Evolutionary conservation across 23 tunicate species (phyloP).

Genomic region (Trididemnum miniatum): DNA sequence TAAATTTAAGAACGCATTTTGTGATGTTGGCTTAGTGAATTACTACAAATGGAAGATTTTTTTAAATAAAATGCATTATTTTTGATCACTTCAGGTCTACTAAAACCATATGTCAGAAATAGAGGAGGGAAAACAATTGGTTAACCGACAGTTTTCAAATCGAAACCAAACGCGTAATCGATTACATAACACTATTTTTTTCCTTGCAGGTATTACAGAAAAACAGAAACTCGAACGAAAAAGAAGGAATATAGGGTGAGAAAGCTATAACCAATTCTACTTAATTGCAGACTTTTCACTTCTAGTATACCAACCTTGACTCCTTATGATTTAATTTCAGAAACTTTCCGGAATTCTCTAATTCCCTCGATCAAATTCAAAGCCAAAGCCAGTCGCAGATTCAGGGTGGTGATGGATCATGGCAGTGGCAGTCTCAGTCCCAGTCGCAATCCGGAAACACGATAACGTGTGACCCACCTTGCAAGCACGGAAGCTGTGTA

Average conservation of each 20-base stretch:
- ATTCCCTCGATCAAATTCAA: constrained; percentile 53
- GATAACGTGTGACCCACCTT: constrained; percentile 35
- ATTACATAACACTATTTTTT: neutral
- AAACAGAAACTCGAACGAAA: constrained; percentile 24
- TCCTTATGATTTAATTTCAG: constrained; percentile 15
- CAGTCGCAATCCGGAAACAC: neutral
- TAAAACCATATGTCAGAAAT: too few relatives aligned
- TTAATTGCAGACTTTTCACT: neutral
- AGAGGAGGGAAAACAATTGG: too few relatives aligned
- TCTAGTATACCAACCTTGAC: neutral
- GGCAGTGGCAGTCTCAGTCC: constrained; percentile 43
- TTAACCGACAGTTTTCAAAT: too few relatives aligned
- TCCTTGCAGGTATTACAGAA: constrained; percentile 30
- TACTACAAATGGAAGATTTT: too few relatives aligned
- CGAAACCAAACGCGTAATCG: too few relatives aligned
- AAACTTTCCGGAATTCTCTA: constrained; percentile 49
- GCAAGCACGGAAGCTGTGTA: constrained; percentile 67
- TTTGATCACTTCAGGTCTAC: too few relatives aligned
- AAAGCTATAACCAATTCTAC: neutral
- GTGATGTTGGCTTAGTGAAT: too few relatives aligned
- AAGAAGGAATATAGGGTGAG: constrained; percentile 5
- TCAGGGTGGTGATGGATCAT: constrained; percentile 1
- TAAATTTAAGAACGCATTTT: too few relatives aligned
- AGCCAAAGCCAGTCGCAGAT: constrained; percentile 66
- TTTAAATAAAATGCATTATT: too few relatives aligned